Percentiles rank a stretch among this genome's conserved stretches.
These are phyloP conservation scores for Cossypha polioptera DNA, from an alignment of 2,797 vertebrate genomes.

Conservation along the genomic window DNA sequence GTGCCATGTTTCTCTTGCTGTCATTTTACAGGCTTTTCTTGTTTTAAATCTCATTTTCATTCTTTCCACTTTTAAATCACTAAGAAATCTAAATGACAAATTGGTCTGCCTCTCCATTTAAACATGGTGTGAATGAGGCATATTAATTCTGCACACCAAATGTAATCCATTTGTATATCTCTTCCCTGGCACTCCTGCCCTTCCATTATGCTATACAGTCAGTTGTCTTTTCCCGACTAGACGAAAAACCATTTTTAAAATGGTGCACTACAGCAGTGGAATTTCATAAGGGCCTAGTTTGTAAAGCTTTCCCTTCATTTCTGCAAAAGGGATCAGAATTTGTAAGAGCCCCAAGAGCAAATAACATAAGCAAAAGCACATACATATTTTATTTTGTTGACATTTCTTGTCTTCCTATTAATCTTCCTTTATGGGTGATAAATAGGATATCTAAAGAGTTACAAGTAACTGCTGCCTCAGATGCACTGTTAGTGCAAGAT, in stretches of 20 bases:
- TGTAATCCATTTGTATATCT: background rate
- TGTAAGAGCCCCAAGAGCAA: background rate
- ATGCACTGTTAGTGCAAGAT: background rate
- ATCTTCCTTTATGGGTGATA: background rate
- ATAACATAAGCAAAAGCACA: background rate
- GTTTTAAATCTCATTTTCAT: slow-evolving; percentile 4
- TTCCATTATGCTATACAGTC: background rate
- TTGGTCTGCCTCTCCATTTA: slow-evolving; percentile 7
- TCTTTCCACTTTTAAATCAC: background rate
- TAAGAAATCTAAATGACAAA: slow-evolving; percentile 49
- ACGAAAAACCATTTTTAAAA: slow-evolving; percentile 8
- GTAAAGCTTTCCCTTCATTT: background rate
- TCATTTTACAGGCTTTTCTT: background rate
- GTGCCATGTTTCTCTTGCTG: background rate
- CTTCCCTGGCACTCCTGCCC: background rate
- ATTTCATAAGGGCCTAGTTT: background rate
- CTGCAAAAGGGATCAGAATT: background rate
- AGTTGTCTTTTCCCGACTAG: slow-evolving; percentile 9
- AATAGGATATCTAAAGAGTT: background rate
- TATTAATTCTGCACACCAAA: slow-evolving; percentile 26
- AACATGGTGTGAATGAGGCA: background rate
- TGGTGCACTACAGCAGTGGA: background rate
- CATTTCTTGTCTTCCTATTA: background rate
- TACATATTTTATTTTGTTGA: slow-evolving; percentile 4
- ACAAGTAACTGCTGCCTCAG: background rate